Evolutionary conservation across 2,888 invertebrate genomes (phyloP).

Genomic region (Oscheius sp.): DNA sequence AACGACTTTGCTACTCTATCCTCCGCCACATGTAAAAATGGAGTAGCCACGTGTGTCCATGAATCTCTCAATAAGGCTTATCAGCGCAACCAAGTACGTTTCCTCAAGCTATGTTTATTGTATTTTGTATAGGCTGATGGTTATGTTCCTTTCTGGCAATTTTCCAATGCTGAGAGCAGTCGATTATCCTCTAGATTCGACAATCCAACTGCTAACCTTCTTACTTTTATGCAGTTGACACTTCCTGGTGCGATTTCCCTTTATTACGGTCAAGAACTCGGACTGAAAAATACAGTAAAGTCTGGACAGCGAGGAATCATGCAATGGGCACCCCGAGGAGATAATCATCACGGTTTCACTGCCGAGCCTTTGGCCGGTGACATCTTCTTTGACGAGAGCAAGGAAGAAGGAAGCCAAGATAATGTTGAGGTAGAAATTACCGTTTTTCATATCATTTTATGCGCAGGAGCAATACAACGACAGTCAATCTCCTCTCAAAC

Average conservation of each 20-base stretch:
- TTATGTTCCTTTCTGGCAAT: slow-evolving; percentile 57
- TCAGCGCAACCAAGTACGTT: slow-evolving; percentile 37
- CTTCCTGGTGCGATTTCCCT: slow-evolving; percentile 56
- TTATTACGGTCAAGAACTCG: slow-evolving; percentile 57
- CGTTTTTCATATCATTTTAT: not conserved
- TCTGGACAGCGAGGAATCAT: slow-evolving; percentile 41
- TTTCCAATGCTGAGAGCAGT: slow-evolving; percentile 45
- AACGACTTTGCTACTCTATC: slow-evolving; percentile 43
- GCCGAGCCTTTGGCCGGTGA: slow-evolving; percentile 9
- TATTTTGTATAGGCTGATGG: slow-evolving; percentile 33
- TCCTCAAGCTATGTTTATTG: not conserved
- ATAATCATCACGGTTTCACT: slow-evolving; percentile 50
- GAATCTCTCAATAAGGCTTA: slow-evolving; percentile 38
- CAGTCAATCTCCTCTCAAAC: slow-evolving; percentile 50
- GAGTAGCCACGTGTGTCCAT: slow-evolving; percentile 43
- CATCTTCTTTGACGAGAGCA: slow-evolving; percentile 50
- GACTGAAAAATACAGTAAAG: slow-evolving; percentile 30
- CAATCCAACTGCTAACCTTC: slow-evolving; percentile 43
- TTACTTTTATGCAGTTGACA: slow-evolving; percentile 55
- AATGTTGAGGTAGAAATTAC: slow-evolving; percentile 40
- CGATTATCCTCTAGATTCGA: slow-evolving; percentile 54
- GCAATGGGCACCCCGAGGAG: slow-evolving; percentile 47
- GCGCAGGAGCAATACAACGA: slow-evolving; percentile 47
- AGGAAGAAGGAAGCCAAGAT: slow-evolving; percentile 35
- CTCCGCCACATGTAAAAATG: slow-evolving; percentile 28